A percentile compares a stretch with the other conserved stretches of the same genome.
Conservation (phyloP, 2,888 invertebrate species). For the Hyposoter dolosus region DNA sequence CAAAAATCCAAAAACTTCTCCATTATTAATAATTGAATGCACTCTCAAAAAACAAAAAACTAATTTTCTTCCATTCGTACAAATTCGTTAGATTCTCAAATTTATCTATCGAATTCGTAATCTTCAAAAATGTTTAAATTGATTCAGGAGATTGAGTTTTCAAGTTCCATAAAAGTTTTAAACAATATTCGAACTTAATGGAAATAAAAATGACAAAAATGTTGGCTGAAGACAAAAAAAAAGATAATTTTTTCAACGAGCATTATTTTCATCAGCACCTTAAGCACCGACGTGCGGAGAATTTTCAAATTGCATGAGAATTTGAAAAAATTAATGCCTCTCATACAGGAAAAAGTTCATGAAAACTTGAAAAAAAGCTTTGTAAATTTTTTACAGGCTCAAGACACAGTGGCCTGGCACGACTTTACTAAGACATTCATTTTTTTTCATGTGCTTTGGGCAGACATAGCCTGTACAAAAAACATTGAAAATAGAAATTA, state of each 20-base stretch:
- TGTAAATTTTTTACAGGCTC: constrained; percentile 4
- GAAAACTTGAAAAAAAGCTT: background rate
- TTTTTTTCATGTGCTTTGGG: too few relatives aligned
- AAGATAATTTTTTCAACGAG: background rate
- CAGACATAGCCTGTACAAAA: background rate
- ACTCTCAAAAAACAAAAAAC: background rate
- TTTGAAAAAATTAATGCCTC: background rate
- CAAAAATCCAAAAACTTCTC: background rate
- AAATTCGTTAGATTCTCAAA: background rate
- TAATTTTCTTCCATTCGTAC: background rate
- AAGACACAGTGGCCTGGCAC: background rate
- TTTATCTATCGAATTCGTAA: background rate
- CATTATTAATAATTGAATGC: background rate
- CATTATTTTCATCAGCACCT: background rate
- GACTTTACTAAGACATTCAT: background rate
- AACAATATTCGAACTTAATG: too few relatives aligned
- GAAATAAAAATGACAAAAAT: background rate
- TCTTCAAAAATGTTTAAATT: background rate
- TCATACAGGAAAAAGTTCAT: background rate
- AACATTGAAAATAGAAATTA: background rate
- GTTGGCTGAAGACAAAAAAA: background rate
- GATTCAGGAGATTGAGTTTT: background rate
- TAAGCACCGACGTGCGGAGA: background rate
- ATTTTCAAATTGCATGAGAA: background rate
- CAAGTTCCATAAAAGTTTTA: background rate